Base-by-base conservation (phyloP, 2,113 vertebrate species). In the Corythornis vintsioides region DNA sequence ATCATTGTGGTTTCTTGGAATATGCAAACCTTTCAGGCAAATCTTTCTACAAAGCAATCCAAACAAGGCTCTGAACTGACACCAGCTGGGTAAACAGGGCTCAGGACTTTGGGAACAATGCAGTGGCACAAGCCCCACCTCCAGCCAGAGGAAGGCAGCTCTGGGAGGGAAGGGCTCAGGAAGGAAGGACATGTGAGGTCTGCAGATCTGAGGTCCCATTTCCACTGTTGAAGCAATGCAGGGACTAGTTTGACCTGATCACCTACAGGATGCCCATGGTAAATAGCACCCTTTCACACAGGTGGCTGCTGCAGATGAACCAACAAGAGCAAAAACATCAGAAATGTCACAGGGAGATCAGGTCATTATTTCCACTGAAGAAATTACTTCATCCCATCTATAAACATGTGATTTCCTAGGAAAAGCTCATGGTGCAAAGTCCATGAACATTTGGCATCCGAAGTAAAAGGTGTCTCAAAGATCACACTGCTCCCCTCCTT, bases 1-100 rank as follows among this genome's bases (percentile, higher is more conserved):
- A 97, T 96, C 96, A 93, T 43, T 96, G 96, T 6, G 86, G 93
- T 94, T 97, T 95, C 96, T 97, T 96, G 59, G 60, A 97, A 97
- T 96, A 97, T 82, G 93, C 90, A 94, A 96, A 95, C 94, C 93
- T 95, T 93, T 96, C 94, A 96, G 92, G 83, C 87, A 88, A 81
- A 93, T 85, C 95, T 97, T 88, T 86, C 95, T 80, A 18, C 11
- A 29, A 69, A 77, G 93, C 33, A 84, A 83, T 85, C 87, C 95
- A 95, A 97, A 94, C 52, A 94, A 86, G 4, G 7, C 83, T 74
- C 19, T 78, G 89, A 85, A 86, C 93, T 93, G 95, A 95, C 90
- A 93, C 74, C 96, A 96, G 94, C 97, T 97, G 97, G 89, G 92
- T 95, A 97, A 97, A 97, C 9, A 96, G 83, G 56, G 71, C 64